Evolutionary conservation across 1,140 invertebrate species (phyloP).

Genomic region (Mercenaria mercenaria): DNA sequence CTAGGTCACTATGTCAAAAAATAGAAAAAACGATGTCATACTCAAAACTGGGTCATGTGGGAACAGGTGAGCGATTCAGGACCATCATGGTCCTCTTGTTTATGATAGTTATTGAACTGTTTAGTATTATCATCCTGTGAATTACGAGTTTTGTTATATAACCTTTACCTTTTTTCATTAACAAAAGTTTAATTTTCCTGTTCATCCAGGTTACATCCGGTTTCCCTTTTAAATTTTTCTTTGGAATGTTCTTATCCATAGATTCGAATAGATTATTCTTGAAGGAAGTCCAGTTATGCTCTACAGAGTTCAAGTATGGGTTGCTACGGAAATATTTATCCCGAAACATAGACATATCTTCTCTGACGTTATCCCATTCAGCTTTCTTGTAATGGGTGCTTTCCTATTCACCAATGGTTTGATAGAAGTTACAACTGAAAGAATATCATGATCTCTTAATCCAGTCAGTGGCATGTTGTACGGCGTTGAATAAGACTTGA

Average conservation of each 20-base stretch:
- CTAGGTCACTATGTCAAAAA: no score
- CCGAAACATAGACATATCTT: no score
- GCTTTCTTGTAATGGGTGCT: not conserved
- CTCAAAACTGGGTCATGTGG: no score
- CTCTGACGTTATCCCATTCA: no score
- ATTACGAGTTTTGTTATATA: not conserved
- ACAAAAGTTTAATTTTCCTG: not conserved
- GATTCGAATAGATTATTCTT: no score
- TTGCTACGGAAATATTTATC: no score
- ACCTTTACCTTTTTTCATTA: not conserved
- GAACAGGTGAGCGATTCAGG: no score
- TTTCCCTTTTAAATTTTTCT: not conserved
- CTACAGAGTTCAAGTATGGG: no score
- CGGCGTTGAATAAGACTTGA: not conserved
- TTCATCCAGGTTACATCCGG: not conserved
- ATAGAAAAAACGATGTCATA: no score
- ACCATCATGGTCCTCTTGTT: no score
- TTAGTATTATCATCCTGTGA: no score
- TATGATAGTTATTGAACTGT: not conserved
- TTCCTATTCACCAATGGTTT: not conserved
- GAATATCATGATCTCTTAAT: slow-evolving; percentile 37
- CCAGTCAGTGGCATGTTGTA: not conserved
- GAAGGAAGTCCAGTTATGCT: no score
- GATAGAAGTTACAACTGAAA: not conserved
- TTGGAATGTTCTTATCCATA: not conserved